Base-by-base conservation (phyloP, 2,888 invertebrate genomes). In the Eupithecia subfuscata region DNA sequence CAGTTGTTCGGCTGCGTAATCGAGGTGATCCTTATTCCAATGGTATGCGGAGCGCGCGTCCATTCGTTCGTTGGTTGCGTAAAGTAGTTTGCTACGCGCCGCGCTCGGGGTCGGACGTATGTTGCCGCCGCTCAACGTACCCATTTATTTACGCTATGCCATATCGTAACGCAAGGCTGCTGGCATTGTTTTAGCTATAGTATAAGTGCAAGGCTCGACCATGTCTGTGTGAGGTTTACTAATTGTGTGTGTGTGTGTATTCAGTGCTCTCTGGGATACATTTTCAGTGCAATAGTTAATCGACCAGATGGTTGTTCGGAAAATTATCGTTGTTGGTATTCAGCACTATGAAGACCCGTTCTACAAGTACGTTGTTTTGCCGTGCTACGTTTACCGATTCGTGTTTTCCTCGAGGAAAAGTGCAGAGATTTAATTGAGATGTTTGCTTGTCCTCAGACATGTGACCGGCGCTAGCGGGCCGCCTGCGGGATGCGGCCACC, bases 401-500 rank as follows among this genome's bases (percentile, higher is more conserved):
- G 30, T 78, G 70, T 81, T 80, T 80, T 79, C 79, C 74, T 82
- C 65, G 72, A 78, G 75, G 78, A 81, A 77, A 71, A 70, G 45
- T 72, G 48, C 65, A 11, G 63, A 16, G 75, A 69, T 70, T 82
- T 81, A 75, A 81, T 84, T 86, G 75, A 75, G 80, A 16, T 80
- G 80, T 83, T 85, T 84, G 77, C 86, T 91, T 94, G 91, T 92
- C 85, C 83, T 60, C 88, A 95, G 95, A 86, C 93, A 95, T 91
- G 93, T 94, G 93, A 93, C 92, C 86, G 91, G 91, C 71, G 87
- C 90, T 56, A 91, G 86, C 76, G 93, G 93, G 88, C 94, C 94
- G 90, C 92, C 94, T 70, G 90, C 93, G 79, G 94, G 93, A 92
- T 94, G 97, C 81, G 96, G 97, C 85, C 97, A 98, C 90, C 98